Conservation (phyloP, 1,140 invertebrate genomes). For the Drosophila kepulauana region DNA sequence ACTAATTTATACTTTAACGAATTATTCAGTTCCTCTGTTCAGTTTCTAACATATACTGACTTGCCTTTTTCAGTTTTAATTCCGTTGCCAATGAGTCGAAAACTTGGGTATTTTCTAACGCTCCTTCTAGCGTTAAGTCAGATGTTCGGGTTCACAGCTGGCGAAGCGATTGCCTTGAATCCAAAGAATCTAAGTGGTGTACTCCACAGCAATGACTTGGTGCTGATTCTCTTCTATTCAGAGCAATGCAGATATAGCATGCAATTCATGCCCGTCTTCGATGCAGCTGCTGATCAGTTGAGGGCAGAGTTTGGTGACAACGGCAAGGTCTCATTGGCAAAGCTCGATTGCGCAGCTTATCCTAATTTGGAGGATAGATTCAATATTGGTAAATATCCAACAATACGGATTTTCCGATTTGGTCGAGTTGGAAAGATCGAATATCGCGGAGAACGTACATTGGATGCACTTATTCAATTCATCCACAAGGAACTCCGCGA, state of each 20-base stretch:
- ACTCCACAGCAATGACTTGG: conserved; percentile 32
- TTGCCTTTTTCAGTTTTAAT: neutral
- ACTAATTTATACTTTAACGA: conserved; percentile 6
- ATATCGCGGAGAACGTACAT: conserved; percentile 91
- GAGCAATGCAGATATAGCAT: conserved; percentile 45
- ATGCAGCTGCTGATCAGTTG: conserved; percentile 94
- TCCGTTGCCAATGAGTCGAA: conserved; percentile 8
- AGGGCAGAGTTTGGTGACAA: conserved; percentile 90
- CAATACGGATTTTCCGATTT: conserved; percentile 97
- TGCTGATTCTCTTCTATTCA: conserved; percentile 56
- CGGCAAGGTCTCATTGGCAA: conserved; percentile 95
- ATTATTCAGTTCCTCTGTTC: neutral
- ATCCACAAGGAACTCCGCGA: conserved; percentile 96
- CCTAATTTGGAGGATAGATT: conserved; percentile 92
- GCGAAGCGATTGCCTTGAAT: neutral
- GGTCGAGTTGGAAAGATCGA: conserved; percentile 96
- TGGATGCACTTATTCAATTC: conserved; percentile 93
- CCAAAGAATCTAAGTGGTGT: conserved; percentile 4
- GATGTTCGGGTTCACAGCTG: neutral
- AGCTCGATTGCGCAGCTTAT: conserved; percentile 97
- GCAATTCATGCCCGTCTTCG: conserved; percentile 79
- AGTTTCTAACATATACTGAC: neutral
- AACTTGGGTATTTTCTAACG: neutral
- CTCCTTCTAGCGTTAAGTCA: neutral
- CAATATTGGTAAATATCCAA: conserved; percentile 99